These are phyloP conservation scores for Cheilosia variabilis DNA, from an alignment of 2,888 invertebrate genomes.

Conservation along the genomic window DNA sequence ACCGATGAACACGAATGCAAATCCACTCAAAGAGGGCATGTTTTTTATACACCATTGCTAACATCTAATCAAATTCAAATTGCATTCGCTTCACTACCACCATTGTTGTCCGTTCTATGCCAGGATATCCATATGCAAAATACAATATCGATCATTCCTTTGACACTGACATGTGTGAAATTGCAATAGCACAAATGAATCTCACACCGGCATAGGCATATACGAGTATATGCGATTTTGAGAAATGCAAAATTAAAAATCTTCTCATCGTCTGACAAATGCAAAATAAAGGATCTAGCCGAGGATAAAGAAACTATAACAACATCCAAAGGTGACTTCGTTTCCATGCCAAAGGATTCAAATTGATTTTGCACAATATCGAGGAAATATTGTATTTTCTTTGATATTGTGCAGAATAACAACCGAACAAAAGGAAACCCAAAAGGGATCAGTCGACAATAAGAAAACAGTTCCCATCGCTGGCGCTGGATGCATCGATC, in stretches of 20 bases:
- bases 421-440: constrained; percentile 63
- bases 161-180: constrained; percentile 72
- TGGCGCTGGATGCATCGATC: constrained; percentile 19
- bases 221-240: constrained; percentile 29
- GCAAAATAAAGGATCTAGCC: constrained; percentile 42
- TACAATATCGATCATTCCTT: constrained; percentile 52
- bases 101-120: constrained; percentile 25
- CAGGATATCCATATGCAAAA: constrained; percentile 48
- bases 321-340: constrained; percentile 65
- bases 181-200: constrained; percentile 43
- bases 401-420: constrained; percentile 61
- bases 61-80: constrained; percentile 68
- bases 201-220: background rate
- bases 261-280: constrained; percentile 69
- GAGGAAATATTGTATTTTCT: constrained; percentile 58
- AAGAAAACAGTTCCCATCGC: constrained; percentile 56
- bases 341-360: constrained; percentile 76
- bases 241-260: constrained; percentile 73
- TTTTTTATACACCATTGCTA: background rate
- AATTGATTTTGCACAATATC: constrained; percentile 70
- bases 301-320: constrained; percentile 54
- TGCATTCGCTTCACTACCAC: constrained; percentile 25
- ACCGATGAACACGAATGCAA: constrained; percentile 36
- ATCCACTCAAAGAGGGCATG: constrained; percentile 1
- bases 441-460: constrained; percentile 48